A percentile compares a stretch with the other conserved stretches of the same genome.
phyloP scores from a whole-genome alignment of 2,113 vertebrate species.

The Seriola quinqueradiata region DNA sequence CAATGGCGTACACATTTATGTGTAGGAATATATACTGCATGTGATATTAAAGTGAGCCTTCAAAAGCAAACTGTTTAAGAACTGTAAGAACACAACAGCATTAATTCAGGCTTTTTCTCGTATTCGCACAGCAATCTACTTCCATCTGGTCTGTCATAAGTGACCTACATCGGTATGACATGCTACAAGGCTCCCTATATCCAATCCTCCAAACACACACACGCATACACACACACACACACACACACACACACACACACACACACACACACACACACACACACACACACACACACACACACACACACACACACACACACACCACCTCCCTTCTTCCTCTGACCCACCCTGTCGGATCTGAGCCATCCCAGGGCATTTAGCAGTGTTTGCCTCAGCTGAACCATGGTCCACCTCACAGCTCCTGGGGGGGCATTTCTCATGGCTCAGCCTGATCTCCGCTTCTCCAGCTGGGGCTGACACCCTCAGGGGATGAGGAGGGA shows the following conservation, averaged over 20 bases:
- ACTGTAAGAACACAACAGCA: neutral
- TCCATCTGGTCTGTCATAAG: conserved; percentile 60
- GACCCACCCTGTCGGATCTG: conserved; percentile 70
- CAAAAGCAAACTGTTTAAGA: neutral
- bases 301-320: neutral
- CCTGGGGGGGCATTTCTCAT: conserved; percentile 56
- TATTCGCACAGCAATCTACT: conserved; percentile 15
- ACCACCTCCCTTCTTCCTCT: conserved; percentile 33
- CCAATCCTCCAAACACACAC: conserved; percentile 11
- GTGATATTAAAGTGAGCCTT: neutral
- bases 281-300: conserved; percentile 13
- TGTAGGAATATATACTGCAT: neutral
- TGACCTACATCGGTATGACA: conserved; percentile 61
- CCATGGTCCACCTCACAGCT: conserved; percentile 65
- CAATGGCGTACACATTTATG: neutral
- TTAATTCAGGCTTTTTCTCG: conserved; percentile 10
- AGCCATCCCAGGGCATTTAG: conserved; percentile 65
- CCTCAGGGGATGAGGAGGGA: conserved; percentile 36
- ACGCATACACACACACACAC: too few species aligned
- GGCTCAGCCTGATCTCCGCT: conserved; percentile 50
- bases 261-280: conserved; percentile 19
- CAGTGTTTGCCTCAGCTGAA: conserved; percentile 76
- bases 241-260: neutral
- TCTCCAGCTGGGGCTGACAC: conserved; percentile 71
- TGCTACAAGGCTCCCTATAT: conserved; percentile 7